phyloP scores from a whole-genome alignment of 2,113 vertebrate genomes.

The Parotia lawesii region DNA sequence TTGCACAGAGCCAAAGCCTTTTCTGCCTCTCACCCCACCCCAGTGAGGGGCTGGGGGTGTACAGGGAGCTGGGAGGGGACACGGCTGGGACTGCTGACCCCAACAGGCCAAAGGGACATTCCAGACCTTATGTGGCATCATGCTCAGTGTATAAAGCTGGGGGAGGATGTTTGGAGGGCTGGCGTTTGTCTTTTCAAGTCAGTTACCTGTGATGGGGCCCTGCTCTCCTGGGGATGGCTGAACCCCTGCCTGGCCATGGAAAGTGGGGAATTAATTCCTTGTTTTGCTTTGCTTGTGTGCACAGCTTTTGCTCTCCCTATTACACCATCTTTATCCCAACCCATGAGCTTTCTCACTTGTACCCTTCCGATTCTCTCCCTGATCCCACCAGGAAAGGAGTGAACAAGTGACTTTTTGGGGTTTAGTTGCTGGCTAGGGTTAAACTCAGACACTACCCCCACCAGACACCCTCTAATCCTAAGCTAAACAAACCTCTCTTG shows the following conservation, averaged over 20 bases:
- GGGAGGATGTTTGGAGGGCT: accelerated
- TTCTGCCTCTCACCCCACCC: not conserved
- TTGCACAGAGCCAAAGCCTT: not conserved
- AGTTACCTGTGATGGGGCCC: not conserved
- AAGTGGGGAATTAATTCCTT: not conserved
- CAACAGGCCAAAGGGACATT: not conserved
- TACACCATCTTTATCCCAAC: not conserved
- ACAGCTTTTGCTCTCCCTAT: not conserved
- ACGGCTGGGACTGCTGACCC: not conserved
- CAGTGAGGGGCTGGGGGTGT: not conserved
- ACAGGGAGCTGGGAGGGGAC: not conserved
- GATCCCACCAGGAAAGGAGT: not conserved
- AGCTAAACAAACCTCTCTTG: not conserved
- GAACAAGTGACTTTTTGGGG: not conserved
- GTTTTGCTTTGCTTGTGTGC: not conserved
- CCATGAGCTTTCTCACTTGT: not conserved
- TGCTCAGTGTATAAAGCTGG: accelerated
- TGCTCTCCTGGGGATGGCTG: not conserved
- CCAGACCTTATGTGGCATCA: not conserved
- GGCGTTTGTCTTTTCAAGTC: not conserved
- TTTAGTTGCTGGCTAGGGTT: not conserved
- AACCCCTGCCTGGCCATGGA: not conserved
- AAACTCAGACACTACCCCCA: not conserved
- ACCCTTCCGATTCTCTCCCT: not conserved
- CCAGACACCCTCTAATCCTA: not conserved